These are phyloP conservation scores for Rhinolophus ferrumequinum DNA, from an alignment of 2,113 vertebrate species.

Conservation along the genomic window DNA sequence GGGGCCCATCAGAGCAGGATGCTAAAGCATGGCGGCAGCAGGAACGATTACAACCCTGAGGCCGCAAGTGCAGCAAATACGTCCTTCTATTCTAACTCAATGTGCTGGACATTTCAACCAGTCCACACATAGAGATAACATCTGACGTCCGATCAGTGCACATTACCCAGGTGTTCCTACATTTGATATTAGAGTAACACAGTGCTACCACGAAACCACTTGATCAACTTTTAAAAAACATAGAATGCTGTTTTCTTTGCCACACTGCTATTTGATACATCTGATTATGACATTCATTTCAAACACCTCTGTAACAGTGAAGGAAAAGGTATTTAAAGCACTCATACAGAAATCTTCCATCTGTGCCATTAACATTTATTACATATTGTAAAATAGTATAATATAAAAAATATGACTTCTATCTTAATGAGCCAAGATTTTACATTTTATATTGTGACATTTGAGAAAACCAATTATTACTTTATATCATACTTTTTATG, in stretches of 20 bases:
- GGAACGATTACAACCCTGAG: not conserved
- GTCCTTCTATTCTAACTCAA: not conserved
- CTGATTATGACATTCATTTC: constrained; percentile 20
- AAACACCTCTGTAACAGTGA: not conserved
- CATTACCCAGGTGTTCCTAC: not conserved
- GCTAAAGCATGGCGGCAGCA: not conserved
- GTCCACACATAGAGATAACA: not conserved
- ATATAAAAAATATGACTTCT: not conserved
- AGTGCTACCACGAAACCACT: not conserved
- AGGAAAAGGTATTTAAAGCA: not conserved
- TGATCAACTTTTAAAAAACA: not conserved
- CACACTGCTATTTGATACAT: not conserved
- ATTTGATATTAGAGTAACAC: not conserved
- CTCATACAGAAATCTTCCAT: not conserved
- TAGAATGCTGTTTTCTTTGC: not conserved
- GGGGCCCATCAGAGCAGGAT: not conserved
- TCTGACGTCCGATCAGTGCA: not conserved
- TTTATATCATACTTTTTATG: not conserved
- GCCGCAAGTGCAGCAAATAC: not conserved
- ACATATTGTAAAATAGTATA: not conserved
- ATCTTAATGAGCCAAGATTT: not conserved
- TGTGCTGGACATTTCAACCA: not conserved
- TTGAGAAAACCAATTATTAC: not conserved
- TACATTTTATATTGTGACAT: not conserved
- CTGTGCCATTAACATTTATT: not conserved